Percentiles rank a stretch among this genome's conserved stretches.
phyloP scores from a whole-genome alignment of 2,113 vertebrate genomes.

The Hymenochirus boettgeri region DNA sequence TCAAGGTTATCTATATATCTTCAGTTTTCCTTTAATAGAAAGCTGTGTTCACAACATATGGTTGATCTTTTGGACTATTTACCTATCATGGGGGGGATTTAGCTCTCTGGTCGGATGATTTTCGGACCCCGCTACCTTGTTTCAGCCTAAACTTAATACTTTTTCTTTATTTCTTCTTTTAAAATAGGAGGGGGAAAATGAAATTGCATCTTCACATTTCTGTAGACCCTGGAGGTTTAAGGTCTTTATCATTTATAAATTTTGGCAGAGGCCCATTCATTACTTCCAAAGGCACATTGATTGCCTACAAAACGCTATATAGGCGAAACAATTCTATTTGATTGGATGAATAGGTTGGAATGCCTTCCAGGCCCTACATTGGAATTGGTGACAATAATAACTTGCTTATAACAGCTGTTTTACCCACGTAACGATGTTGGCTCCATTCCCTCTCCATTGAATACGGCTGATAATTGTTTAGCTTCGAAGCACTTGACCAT shows the following conservation, averaged over 20 bases:
- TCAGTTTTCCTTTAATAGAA: too few species aligned
- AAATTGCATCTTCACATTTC: slow-evolving; percentile 6
- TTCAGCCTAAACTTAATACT: too few species aligned
- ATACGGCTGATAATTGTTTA: background rate
- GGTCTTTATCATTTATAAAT: slow-evolving; percentile 34
- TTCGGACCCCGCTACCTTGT: too few species aligned
- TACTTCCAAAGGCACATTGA: slow-evolving; percentile 32
- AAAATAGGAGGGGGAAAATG: too few species aligned
- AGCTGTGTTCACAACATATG: too few species aligned
- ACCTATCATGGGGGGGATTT: too few species aligned
- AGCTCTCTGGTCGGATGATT: too few species aligned
- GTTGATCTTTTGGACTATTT: too few species aligned
- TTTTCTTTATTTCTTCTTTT: too few species aligned
- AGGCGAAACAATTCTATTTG: slow-evolving; percentile 38
- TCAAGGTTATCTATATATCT: too few species aligned
- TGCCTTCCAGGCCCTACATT: slow-evolving; percentile 24
- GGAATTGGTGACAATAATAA: slow-evolving; percentile 29
- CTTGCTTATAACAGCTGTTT: slow-evolving; percentile 25
- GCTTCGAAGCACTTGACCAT: slow-evolving; percentile 7
- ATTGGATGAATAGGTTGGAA: slow-evolving; percentile 27
- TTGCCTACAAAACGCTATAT: slow-evolving; percentile 16
- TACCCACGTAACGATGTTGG: slow-evolving; percentile 2
- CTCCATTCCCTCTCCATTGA: background rate
- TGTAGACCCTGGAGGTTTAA: background rate
- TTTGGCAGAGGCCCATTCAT: slow-evolving; percentile 14